Conservation (phyloP, 2,797 vertebrate genomes). For the Chelon auratus region DNA sequence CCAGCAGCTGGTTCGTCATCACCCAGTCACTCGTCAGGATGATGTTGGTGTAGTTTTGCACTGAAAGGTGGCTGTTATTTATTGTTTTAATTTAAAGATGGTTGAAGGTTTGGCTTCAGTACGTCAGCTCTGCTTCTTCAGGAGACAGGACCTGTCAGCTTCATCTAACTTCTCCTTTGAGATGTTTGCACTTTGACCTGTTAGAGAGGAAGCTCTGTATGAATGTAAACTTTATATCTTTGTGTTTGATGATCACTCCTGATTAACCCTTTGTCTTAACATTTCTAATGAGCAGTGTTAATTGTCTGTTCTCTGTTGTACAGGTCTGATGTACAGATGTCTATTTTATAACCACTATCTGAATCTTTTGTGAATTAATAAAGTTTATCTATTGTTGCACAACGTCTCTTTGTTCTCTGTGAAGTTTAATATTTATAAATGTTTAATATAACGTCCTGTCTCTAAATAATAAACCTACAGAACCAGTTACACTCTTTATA, state of each 20-base stretch:
- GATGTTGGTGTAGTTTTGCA: slow-evolving; percentile 58
- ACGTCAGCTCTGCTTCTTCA: background rate
- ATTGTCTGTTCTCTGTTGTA: slow-evolving; percentile 49
- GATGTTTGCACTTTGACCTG: slow-evolving; percentile 59
- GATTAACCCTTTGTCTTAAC: background rate
- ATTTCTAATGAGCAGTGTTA: slow-evolving; percentile 36
- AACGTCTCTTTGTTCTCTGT: background rate
- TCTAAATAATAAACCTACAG: background rate
- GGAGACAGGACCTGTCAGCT: too few relatives aligned
- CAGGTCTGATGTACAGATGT: slow-evolving; percentile 54
- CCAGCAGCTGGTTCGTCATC: too few relatives aligned
- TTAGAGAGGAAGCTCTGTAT: slow-evolving; percentile 41
- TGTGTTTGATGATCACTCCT: too few relatives aligned
- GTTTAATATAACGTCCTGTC: too few relatives aligned
- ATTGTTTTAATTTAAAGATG: slow-evolving; percentile 54
- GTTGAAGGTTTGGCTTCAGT: too few relatives aligned
- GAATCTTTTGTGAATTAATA: slow-evolving; percentile 80
- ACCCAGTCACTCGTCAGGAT: too few relatives aligned
- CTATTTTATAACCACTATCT: slow-evolving; percentile 73
- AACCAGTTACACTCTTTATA: too few relatives aligned
- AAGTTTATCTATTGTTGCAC: slow-evolving; percentile 64
- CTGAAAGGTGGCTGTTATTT: slow-evolving; percentile 65
- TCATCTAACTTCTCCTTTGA: background rate
- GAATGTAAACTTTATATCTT: slow-evolving; percentile 39
- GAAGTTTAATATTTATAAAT: too few relatives aligned